Percentiles rank a stretch among this genome's conserved stretches.
Evolutionary conservation across 2,888 invertebrate genomes (phyloP).

Genomic region (Lithosia quadra): DNA sequence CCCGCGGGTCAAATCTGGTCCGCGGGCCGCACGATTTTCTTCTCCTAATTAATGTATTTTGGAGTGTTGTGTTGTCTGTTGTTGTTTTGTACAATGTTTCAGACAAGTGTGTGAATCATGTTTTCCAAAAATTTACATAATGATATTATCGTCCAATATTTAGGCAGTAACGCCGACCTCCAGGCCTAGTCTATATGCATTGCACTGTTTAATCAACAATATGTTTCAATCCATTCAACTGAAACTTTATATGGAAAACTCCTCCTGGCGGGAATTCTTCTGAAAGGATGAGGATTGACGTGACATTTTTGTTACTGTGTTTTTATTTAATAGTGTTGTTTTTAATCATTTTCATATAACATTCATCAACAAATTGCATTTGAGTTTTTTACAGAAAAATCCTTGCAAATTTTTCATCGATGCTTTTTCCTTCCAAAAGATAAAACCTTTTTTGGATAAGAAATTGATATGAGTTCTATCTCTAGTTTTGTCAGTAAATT

Average conservation of each 20-base stretch:
- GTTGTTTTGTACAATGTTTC: too few relatives aligned
- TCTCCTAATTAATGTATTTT: too few relatives aligned
- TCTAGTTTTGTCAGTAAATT: not conserved
- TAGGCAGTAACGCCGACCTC: too few relatives aligned
- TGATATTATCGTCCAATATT: too few relatives aligned
- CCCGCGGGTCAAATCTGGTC: too few relatives aligned
- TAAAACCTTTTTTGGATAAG: too few relatives aligned
- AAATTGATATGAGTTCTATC: too few relatives aligned
- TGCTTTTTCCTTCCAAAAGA: not conserved
- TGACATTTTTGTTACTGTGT: constrained; percentile 11
- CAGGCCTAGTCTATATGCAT: too few relatives aligned
- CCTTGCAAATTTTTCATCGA: not conserved
- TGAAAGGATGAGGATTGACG: constrained; percentile 22
- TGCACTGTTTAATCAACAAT: constrained; percentile 61
- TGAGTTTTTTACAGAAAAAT: not conserved
- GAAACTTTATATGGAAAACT: constrained; percentile 56
- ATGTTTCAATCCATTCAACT: constrained; percentile 65
- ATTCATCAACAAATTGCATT: not conserved
- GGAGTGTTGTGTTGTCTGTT: too few relatives aligned
- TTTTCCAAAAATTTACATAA: too few relatives aligned
- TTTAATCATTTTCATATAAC: not conserved
- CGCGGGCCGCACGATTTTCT: too few relatives aligned
- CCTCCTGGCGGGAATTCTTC: constrained; percentile 27
- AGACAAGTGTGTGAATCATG: too few relatives aligned
- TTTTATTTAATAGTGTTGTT: constrained; percentile 6